These are phyloP conservation scores for Peribatodes rhomboidaria DNA, from an alignment of 2,888 invertebrate genomes.

Conservation along the genomic window DNA sequence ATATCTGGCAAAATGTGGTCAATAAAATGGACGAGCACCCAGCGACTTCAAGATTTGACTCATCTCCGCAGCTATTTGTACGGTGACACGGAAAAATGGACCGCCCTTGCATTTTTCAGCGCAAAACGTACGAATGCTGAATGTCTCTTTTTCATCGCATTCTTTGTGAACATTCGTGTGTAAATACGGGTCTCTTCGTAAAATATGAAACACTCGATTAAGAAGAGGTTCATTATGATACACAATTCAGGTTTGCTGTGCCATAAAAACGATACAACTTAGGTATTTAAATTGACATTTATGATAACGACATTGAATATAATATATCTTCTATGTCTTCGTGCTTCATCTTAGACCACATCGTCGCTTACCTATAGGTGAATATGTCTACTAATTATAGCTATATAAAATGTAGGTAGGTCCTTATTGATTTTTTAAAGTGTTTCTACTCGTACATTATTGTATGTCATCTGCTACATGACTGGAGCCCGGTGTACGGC, in stretches of 20 bases:
- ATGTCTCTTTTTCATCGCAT: constrained; percentile 62
- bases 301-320: too few relatives aligned
- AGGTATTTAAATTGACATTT: too few relatives aligned
- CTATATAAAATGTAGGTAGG: too few relatives aligned
- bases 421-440: too few relatives aligned
- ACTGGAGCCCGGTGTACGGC: too few relatives aligned
- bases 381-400: too few relatives aligned
- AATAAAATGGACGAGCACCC: constrained; percentile 64
- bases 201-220: constrained; percentile 29
- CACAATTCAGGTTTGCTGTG: neutral
- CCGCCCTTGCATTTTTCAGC: constrained; percentile 67
- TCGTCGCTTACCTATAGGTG: too few relatives aligned
- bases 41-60: constrained; percentile 68
- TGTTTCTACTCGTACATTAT: too few relatives aligned
- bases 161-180: constrained; percentile 56
- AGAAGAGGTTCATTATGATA: neutral
- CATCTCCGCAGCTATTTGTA: constrained; percentile 74
- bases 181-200: constrained; percentile 43
- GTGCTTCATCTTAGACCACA: too few relatives aligned
- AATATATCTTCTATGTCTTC: too few relatives aligned
- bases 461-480: too few relatives aligned
- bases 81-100: constrained; percentile 73
- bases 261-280: too few relatives aligned
- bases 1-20: neutral
- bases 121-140: constrained; percentile 58